phyloP scores from a whole-genome alignment of 2,113 vertebrate genomes.

The Syngnathus typhle region DNA sequence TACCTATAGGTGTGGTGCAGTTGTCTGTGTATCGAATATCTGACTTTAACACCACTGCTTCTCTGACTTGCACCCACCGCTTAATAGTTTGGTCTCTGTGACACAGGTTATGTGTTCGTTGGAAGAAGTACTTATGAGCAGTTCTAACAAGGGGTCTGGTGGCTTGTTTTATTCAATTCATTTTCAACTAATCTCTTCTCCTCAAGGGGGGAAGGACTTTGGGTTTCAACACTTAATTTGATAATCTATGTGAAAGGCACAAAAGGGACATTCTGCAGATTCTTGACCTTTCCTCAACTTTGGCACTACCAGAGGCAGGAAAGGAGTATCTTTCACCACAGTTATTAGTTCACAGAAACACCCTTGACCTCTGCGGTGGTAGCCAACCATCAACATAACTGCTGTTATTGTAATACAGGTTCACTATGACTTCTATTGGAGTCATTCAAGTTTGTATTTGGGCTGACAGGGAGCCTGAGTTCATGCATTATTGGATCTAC shows the following conservation, averaged over 20 bases:
- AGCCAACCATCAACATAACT: slow-evolving; percentile 66
- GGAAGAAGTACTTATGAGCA: slow-evolving; percentile 19
- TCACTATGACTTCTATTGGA: slow-evolving; percentile 47
- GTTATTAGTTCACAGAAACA: slow-evolving; percentile 70
- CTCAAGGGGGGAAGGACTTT: slow-evolving; percentile 40
- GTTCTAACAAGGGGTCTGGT: slow-evolving; percentile 32
- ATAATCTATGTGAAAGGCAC: slow-evolving; percentile 67
- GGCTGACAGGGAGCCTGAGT: not conserved
- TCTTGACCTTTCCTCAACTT: slow-evolving; percentile 73
- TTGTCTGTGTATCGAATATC: slow-evolving; percentile 63
- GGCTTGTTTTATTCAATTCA: slow-evolving; percentile 48
- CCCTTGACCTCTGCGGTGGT: slow-evolving; percentile 66
- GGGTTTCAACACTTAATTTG: slow-evolving; percentile 70
- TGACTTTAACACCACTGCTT: slow-evolving; percentile 52
- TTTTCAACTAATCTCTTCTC: slow-evolving; percentile 58
- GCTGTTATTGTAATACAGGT: slow-evolving; percentile 63
- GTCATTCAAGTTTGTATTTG: slow-evolving; percentile 24
- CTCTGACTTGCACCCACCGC: slow-evolving; percentile 38
- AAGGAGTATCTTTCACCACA: slow-evolving; percentile 70
- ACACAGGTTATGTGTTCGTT: slow-evolving; percentile 44
- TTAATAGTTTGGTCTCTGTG: slow-evolving; percentile 43
- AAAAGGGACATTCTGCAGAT: slow-evolving; percentile 71
- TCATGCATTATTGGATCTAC: slow-evolving; percentile 18
- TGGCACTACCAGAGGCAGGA: slow-evolving; percentile 65
- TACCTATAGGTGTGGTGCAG: slow-evolving; percentile 64